Evolutionary conservation across 2,113 vertebrate species (phyloP), one percentile per base, ranked within the genome.

Genomic region (Fregata magnificens): DNA sequence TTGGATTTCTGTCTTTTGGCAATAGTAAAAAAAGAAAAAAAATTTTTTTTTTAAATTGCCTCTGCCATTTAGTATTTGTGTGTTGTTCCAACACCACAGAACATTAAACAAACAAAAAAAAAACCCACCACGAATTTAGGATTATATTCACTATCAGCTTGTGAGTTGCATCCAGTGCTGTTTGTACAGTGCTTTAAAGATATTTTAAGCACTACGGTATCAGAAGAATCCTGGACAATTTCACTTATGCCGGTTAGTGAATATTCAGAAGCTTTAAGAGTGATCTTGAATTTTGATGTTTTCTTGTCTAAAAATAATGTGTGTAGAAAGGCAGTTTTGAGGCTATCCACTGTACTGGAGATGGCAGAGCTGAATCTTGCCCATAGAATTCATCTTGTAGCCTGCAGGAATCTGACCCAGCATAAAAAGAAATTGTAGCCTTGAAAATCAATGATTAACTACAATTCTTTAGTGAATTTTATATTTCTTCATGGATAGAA

Each of bases 221-320:
- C 91, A 83, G n/a, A 94, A 94, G 88, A 65, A 73, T 74, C 81
- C 86, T 88, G 83, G 86, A 77, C 90, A 86, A 31, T 88, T 88
- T 90, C 49, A 81, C 67, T 86, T 82, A 40, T 42, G 56, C 72
- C 7, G 3, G 47, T 81, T 76, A 69, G 89, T 94, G 92, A 93
- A 78, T 96, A 94, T 95, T 91, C 94, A 86, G 88, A 66, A 42
- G 28, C 86, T 62, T 66, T 79, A 95, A 52, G 63, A 92, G 58
- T 29, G 53, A 85, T 86, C 45, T 76, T 72, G 71, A 82, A 91
- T 93, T 90, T 79, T 77, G 65, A 69, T 96, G 58, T 73, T 94
- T 91, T 56, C 69, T 77, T 78, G 13, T 49, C 86, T 91, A 66
- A 87, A 94, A 87, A 95, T 78, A 86, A 36, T 25, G 44, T 26